Base-by-base conservation (phyloP, 1,140 invertebrate species). In the Lutraria rhynchaena region DNA sequence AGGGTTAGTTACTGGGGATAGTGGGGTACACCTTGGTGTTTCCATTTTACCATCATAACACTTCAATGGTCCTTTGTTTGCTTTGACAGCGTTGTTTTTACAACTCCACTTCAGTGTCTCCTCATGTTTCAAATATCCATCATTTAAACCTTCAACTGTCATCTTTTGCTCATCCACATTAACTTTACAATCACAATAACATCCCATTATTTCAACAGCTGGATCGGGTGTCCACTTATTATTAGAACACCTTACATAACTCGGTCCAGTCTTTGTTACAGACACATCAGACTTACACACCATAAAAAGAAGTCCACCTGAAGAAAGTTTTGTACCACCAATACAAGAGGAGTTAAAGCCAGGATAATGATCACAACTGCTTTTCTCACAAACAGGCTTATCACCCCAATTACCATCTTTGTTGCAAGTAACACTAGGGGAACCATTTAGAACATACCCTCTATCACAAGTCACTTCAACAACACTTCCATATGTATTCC, bases 151-250 rank as follows among this genome's bases (percentile, higher is more conserved):
- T 41, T 55, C 37, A 11, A 67, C 13, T 24, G 37, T 41, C 3
- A 65, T 31, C 24, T 27, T 3, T 2, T 29, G n/a, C 5, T 4
- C 9, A 27, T 67, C 33, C 13, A 31, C 33, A 27, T 19, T 49
- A 27, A 77, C 31, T 55, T 77, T 55, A 57, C 75, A 77, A 31
- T 55, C n/a, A 37, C 75, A 77, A 27, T 65, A 77, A 31, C 75
- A 77, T n/a, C 44, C 60, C 44, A 77, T 33, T 1, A 46, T 13
- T 41, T 31, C 24, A 7, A 22, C 15, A 31, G 3, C 7, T 3
- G 58, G 0, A 5, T 46, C 29, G 24, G 22, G 24, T 19, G 13
- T 17, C 60, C 49, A 55, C 19, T 33, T 7, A 53, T 46, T 29
- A n/a, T 67, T 11, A 37, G 19, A 27, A 41, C 46, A 67, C 27